Conservation (phyloP, 2,888 invertebrate species). For the Auanema freiburgensis region DNA sequence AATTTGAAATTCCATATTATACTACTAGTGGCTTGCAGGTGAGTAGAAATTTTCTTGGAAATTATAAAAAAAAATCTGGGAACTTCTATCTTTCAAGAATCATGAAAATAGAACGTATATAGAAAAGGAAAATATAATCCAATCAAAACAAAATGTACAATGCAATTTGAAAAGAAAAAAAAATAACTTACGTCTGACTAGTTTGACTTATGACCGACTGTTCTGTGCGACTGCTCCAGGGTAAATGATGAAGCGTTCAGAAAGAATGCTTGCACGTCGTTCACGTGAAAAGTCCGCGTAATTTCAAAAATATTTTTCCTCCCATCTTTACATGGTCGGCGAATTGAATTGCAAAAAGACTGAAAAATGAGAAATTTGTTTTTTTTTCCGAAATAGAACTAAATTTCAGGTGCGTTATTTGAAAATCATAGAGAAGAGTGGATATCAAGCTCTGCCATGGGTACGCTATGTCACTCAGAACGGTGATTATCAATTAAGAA, state of each 20-base stretch:
- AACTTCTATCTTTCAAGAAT: neutral
- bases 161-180: too few species aligned
- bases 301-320: neutral
- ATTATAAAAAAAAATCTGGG: neutral
- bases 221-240: too few species aligned
- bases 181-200: too few species aligned
- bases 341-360: neutral
- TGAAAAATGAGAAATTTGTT: slow-evolving; percentile 1
- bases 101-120: neutral
- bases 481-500: slow-evolving; percentile 95
- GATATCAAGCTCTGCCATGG: slow-evolving; percentile 97
- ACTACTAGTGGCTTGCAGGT: slow-evolving; percentile 98
- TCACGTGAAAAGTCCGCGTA: neutral
- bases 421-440: slow-evolving; percentile 98
- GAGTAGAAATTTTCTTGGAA: slow-evolving; percentile 6
- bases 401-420: slow-evolving; percentile 78
- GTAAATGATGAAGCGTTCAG: slow-evolving; percentile 3
- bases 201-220: too few species aligned
- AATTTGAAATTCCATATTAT: slow-evolving; percentile 98
- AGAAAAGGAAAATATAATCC: neutral
- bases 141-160: too few species aligned
- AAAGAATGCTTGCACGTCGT: neutral
- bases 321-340: slow-evolving; percentile 1
- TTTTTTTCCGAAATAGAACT: slow-evolving; percentile 5
- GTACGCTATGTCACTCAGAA: slow-evolving; percentile 99